These are phyloP conservation scores for Mythimna ferrago DNA, from an alignment of 2,888 invertebrate genomes.

Conservation along the genomic window DNA sequence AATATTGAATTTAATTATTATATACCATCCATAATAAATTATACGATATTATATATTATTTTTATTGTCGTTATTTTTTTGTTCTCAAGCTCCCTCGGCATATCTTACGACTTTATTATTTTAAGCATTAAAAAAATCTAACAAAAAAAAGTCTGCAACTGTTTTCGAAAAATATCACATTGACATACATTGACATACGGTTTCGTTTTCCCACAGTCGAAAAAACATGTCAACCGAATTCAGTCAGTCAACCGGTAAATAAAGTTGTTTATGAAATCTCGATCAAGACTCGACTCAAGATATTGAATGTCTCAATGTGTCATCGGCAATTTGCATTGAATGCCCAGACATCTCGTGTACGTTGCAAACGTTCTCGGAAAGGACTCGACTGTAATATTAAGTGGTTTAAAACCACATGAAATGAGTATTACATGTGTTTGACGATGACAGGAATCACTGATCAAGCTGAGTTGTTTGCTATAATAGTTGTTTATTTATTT, in stretches of 20 bases:
- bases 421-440: slow-evolving; percentile 44
- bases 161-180: slow-evolving; percentile 13
- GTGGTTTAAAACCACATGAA: slow-evolving; percentile 42
- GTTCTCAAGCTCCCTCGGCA: too few relatives aligned
- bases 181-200: slow-evolving; percentile 6
- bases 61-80: too few relatives aligned
- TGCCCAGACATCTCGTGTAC: slow-evolving; percentile 72
- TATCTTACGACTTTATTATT: too few relatives aligned
- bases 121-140: background rate
- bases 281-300: slow-evolving; percentile 59
- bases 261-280: slow-evolving; percentile 54
- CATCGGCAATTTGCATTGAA: slow-evolving; percentile 79
- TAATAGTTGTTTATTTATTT: too few relatives aligned
- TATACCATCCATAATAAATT: too few relatives aligned
- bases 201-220: slow-evolving; percentile 35
- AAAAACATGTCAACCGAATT: slow-evolving; percentile 34
- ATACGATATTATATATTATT: too few relatives aligned
- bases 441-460: slow-evolving; percentile 39
- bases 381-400: slow-evolving; percentile 66
- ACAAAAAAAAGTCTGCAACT: background rate
- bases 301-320: slow-evolving; percentile 68
- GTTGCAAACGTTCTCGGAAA: slow-evolving; percentile 69
- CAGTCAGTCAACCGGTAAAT: slow-evolving; percentile 59
- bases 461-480: slow-evolving; percentile 5
- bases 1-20: too few relatives aligned